Base-by-base conservation (phyloP, 2,113 vertebrate species). In the Oenanthe melanoleuca region DNA sequence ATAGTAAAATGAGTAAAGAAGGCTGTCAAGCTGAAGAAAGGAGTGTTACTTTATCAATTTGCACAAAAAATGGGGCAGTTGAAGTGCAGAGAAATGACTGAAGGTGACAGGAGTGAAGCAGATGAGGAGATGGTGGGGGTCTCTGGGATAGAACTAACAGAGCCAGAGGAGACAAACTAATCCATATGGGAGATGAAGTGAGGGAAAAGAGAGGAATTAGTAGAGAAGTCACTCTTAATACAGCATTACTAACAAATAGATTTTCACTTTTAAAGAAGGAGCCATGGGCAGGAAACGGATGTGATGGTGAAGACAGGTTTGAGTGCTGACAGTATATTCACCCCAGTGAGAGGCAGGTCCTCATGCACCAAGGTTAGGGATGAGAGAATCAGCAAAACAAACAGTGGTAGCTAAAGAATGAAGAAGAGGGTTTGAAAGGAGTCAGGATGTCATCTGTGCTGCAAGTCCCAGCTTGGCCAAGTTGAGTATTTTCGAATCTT, bases 221-320 rank as follows among this genome's bases (percentile, higher is more conserved):
- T 59, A 59, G 18, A 77, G 17, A 71, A 53, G 25, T 72, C 38
- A 71, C 14, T 2, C 22, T 82, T 24, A 40, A 75, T 57, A 47
- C 24, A 61, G n/a, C n/a, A 47, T 49, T 70, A 11, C 33, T 57
- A 40, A 17, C 31, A 44, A 79, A 65, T 31, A 77, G 9, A 47
- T 49, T 82, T 85, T 61, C 12, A n/a, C 7, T 57, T 65, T 44
- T 33, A 34, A 79, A 70, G 44, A 34, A 61, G 20, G n/a, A 74
- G 52, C 12, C 37, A 34, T 4, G 2, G 34, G 26, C 29, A 49
- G 60, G 52, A 73, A 79, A 37, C 0, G 0, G 37, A 38, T 44
- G 37, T 24, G 26, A 6, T 52, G 40, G 8, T 24, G 40, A 74
- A 57, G 47, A 34, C n/a, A 79, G 37, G 21, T 16, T 34, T 78